Evolutionary conservation across 2,113 vertebrate species (phyloP).

Genomic region (Entomyzon cyanotis): DNA sequence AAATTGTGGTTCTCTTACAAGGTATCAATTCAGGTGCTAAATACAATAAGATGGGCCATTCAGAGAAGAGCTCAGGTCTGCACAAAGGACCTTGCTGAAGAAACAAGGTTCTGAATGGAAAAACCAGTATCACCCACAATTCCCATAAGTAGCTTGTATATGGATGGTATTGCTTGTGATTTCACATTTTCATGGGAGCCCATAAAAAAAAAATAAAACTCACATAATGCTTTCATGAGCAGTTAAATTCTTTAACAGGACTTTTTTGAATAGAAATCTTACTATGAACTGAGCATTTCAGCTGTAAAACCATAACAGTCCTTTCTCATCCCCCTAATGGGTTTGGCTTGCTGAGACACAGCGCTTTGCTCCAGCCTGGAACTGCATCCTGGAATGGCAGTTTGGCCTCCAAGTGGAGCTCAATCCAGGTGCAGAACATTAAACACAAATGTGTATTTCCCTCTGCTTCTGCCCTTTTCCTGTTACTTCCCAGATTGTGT

Average conservation of each 20-base stretch:
- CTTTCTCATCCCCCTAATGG: not conserved
- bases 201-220: not conserved
- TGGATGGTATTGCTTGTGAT: not conserved
- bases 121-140: not conserved
- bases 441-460: not conserved
- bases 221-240: not conserved
- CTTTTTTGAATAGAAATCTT: not conserved
- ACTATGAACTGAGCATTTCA: not conserved
- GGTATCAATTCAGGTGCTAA: not conserved
- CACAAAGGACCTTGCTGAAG: not conserved
- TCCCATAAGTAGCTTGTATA: not conserved
- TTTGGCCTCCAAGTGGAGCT: not conserved
- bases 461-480: not conserved
- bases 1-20: not conserved
- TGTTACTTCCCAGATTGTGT: not conserved
- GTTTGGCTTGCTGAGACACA: not conserved
- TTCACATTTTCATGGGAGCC: not conserved
- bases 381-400: not conserved
- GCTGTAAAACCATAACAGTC: not conserved
- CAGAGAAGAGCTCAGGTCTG: not conserved
- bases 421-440: slow-evolving; percentile 34
- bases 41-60: not conserved
- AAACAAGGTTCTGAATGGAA: not conserved
- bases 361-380: not conserved
- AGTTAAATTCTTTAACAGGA: not conserved